Evolutionary conservation across 2,797 vertebrate species (phyloP), one percentile per base, ranked within the genome.

Genomic region (Labeo calbasu): DNA sequence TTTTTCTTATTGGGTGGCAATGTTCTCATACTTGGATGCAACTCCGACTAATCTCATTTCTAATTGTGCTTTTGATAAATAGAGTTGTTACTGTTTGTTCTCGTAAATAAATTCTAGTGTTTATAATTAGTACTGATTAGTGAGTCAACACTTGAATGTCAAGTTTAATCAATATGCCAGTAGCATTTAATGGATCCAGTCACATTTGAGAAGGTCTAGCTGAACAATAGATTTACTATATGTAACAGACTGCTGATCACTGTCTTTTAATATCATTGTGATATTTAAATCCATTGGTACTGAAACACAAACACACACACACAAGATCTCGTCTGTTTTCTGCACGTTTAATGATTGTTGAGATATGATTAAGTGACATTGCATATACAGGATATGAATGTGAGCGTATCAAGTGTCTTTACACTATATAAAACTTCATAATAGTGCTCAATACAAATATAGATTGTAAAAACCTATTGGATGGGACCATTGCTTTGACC

Each of bases 381-480:
- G 86, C 78, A 81, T 84, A 69, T 81, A 87, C 82, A 84, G 25
- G 32, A 73, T 87, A 83, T 84, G 77, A 75, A 84, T 81, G 53
- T 80, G 72, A 71, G 28, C n/a, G 8, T 84, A 78, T 84, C 79
- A 87, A 87, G 79, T 87, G 68, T 84, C 55, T 83, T 71, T 79
- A 84, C 59, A 43, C 83, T 79, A 84, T 87, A 87, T 82, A 87
- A 87, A 87, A 87, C 75, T 51, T 73, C 48, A 82, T 71, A 81
- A 71, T 46, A 71, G 85, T 83, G 77, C 70, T 84, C 50, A 72
- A 84, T 84, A 87, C 59, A 87, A 87, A 87, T 86, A 86, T 86
- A 76, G 66, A 80, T 55, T 9, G 23, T 80, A 84, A 80, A 86
- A 77, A 83, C 71, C 68, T 77, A 50, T 59, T 48, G n/a, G 69